Evolutionary conservation across 2,888 invertebrate genomes (phyloP).

Genomic region (Sphaeridia pumilis): DNA sequence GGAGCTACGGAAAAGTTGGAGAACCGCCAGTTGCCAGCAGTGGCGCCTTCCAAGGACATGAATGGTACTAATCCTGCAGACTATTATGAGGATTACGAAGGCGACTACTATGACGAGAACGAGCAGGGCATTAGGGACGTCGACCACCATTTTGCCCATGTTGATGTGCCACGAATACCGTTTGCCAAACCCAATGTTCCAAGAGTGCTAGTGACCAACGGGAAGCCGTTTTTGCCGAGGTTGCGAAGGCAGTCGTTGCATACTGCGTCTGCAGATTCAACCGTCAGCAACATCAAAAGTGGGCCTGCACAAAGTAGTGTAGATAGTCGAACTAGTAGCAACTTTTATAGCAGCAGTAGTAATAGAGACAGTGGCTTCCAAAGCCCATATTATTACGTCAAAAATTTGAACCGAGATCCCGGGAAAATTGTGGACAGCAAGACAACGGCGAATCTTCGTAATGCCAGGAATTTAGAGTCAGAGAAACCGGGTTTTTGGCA

Average conservation of each 20-base stretch:
- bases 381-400: not conserved
- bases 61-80: too few relatives aligned
- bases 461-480: too few relatives aligned
- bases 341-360: too few relatives aligned
- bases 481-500: not conserved
- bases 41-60: too few relatives aligned
- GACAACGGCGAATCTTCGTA: too few relatives aligned
- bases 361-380: not conserved
- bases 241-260: constrained; percentile 28
- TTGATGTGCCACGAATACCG: constrained; percentile 61
- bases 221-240: constrained; percentile 36
- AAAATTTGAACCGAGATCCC: not conserved
- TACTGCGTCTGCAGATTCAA: too few relatives aligned
- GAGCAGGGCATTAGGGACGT: constrained; percentile 54
- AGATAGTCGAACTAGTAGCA: not conserved
- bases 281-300: too few relatives aligned
- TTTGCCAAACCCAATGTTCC: constrained; percentile 37
- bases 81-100: constrained; percentile 16
- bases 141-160: constrained; percentile 56
- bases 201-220: constrained; percentile 35
- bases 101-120: constrained; percentile 37
- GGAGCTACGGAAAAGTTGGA: too few relatives aligned
- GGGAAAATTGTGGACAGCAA: too few relatives aligned
- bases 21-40: too few relatives aligned
- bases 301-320: not conserved